These are phyloP conservation scores for Pterostichus niger DNA, from an alignment of 2,888 invertebrate species.

Conservation along the genomic window DNA sequence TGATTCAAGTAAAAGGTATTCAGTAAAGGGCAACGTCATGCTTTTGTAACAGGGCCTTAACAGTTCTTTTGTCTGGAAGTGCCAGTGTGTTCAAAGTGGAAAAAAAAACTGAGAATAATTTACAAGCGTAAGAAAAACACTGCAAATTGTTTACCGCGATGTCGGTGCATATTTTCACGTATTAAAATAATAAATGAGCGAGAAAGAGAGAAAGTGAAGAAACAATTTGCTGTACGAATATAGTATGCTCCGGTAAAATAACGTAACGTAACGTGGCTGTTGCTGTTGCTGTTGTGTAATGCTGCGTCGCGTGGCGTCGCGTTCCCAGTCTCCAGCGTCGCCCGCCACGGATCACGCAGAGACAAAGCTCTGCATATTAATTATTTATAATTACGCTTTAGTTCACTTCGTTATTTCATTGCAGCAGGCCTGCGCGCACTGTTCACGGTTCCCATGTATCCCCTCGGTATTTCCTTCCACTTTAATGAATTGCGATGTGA, in stretches of 20 bases:
- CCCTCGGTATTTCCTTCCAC: conserved; percentile 54
- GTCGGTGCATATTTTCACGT: conserved; percentile 53
- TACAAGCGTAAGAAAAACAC: conserved; percentile 45
- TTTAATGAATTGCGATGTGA: conserved; percentile 64
- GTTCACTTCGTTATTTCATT: conserved; percentile 66
- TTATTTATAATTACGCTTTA: conserved; percentile 67
- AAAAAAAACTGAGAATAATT: conserved; percentile 46
- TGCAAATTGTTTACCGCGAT: conserved; percentile 48
- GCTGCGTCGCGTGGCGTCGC: too few relatives aligned
- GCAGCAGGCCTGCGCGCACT: conserved; percentile 1
- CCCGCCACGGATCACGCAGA: conserved; percentile 63
- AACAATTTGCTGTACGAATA: conserved; percentile 63
- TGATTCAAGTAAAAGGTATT: background rate
- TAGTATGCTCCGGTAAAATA: conserved; percentile 25
- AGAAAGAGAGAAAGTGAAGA: conserved; percentile 47
- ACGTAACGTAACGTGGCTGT: conserved; percentile 12
- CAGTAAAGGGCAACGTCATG: background rate
- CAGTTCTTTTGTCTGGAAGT: conserved; percentile 30
- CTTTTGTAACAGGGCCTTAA: conserved; percentile 29
- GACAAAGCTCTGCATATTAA: conserved; percentile 66
- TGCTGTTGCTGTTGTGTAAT: too few relatives aligned
- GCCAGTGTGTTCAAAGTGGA: conserved; percentile 32
- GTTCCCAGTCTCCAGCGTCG: conserved; percentile 37
- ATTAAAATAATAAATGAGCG: conserved; percentile 64
- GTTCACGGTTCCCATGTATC: conserved; percentile 13